Percentiles rank a stretch among this genome's conserved stretches.
These are phyloP conservation scores for Dynastes tityus DNA, from an alignment of 2,888 invertebrate genomes.

Conservation along the genomic window DNA sequence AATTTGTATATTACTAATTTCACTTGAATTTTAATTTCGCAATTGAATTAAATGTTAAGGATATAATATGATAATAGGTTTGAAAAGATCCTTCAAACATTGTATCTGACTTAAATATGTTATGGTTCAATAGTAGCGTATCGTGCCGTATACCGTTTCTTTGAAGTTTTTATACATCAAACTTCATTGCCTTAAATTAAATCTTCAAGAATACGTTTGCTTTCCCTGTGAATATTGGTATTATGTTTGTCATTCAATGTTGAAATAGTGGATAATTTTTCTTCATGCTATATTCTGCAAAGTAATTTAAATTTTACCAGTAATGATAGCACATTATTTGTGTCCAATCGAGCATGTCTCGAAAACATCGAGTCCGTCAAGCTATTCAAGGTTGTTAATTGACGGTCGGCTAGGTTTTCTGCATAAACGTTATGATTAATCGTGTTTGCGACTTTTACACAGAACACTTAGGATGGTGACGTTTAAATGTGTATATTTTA, in stretches of 20 bases:
- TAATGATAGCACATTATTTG: constrained; percentile 39
- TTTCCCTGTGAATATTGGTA: neutral
- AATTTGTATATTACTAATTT: too few relatives aligned
- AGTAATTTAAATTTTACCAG: constrained; percentile 36
- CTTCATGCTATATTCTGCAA: neutral
- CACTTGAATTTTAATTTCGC: neutral
- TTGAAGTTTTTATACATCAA: neutral
- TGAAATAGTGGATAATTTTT: constrained; percentile 12
- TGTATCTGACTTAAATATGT: constrained; percentile 1
- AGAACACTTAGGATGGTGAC: too few relatives aligned
- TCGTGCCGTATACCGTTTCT: too few relatives aligned
- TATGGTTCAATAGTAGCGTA: neutral
- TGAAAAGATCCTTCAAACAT: neutral
- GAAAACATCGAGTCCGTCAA: constrained; percentile 30
- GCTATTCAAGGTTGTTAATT: constrained; percentile 44
- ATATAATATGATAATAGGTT: neutral
- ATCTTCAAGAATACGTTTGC: neutral
- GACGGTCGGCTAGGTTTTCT: constrained; percentile 26
- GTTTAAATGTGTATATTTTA: too few relatives aligned
- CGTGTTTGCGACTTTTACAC: neutral
- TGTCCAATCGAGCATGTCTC: constrained; percentile 33
- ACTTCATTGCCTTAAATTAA: neutral
- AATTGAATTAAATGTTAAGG: neutral
- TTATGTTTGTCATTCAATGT: neutral
- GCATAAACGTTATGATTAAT: constrained; percentile 23